phyloP scores from a whole-genome alignment of 2,113 vertebrate species.

The Callaeas wilsoni region DNA sequence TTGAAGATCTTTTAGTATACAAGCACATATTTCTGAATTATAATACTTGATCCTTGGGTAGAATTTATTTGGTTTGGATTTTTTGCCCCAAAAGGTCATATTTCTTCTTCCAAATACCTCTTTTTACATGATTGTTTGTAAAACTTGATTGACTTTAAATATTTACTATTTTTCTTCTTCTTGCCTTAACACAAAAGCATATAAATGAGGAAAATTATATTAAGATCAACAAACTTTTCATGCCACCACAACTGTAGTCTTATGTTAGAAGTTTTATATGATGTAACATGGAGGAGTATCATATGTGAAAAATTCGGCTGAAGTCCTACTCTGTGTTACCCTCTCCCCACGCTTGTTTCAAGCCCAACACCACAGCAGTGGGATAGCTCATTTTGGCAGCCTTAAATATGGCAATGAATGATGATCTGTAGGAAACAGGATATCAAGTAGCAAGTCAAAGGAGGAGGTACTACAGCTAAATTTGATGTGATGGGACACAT shows the following conservation, averaged over 20 bases:
- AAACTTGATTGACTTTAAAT: background rate
- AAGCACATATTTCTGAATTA: background rate
- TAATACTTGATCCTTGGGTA: background rate
- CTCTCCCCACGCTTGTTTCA: background rate
- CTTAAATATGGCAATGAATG: background rate
- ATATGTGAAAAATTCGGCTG: background rate
- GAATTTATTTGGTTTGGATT: background rate
- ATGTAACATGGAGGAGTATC: background rate
- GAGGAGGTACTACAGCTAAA: background rate
- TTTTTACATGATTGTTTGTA: background rate
- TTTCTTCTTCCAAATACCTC: background rate
- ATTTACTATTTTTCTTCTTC: background rate
- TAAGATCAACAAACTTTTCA: background rate
- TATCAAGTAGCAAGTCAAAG: background rate
- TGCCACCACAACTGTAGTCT: background rate
- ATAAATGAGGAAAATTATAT: background rate
- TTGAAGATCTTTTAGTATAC: background rate
- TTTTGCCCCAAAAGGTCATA: rapidly evolving
- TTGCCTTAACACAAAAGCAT: background rate
- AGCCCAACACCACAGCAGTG: background rate
- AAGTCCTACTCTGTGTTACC: background rate
- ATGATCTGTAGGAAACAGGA: background rate
- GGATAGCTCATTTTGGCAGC: background rate
- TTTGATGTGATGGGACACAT: background rate
- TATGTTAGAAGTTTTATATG: background rate